Evolutionary conservation across 2,113 vertebrate genomes (phyloP).

Genomic region (Neotragus moschatus): DNA sequence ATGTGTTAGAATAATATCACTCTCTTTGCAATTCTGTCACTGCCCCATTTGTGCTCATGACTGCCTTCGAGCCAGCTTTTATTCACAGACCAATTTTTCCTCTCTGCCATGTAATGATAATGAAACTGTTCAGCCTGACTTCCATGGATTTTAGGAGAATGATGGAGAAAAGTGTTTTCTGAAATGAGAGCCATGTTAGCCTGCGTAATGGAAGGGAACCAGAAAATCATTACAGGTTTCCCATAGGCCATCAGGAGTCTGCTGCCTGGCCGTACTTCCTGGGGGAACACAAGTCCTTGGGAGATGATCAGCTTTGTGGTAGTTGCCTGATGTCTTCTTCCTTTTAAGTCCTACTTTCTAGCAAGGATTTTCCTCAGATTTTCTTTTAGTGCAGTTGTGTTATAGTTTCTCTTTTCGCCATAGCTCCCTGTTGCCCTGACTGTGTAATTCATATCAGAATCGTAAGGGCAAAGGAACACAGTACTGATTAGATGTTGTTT

Average conservation of each 20-base stretch:
- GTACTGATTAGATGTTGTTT: neutral
- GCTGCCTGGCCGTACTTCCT: neutral
- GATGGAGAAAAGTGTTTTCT: conserved; percentile 21
- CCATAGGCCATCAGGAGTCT: neutral
- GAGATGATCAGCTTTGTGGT: neutral
- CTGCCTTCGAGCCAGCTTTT: neutral
- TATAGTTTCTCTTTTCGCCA: neutral
- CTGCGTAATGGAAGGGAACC: conserved; percentile 14
- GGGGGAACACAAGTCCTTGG: neutral
- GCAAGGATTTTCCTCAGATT: neutral
- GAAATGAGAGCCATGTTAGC: conserved; percentile 48
- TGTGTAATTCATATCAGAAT: neutral
- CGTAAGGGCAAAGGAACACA: neutral
- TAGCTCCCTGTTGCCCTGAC: neutral
- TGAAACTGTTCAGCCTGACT: conserved; percentile 11
- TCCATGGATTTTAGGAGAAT: conserved; percentile 9
- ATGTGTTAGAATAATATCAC: neutral
- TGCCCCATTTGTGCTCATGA: neutral
- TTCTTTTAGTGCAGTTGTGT: neutral
- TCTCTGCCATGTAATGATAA: conserved; percentile 25
- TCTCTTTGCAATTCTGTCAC: neutral
- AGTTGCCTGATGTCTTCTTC: neutral
- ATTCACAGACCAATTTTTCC: conserved; percentile 8
- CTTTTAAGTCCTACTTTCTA: neutral
- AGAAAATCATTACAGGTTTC: neutral